A percentile compares a stretch with the other conserved stretches of the same genome.
Conservation (phyloP, 37 sponge, comb jelly and placozoan species). For the Mnemiopsis leidyi region DNA sequence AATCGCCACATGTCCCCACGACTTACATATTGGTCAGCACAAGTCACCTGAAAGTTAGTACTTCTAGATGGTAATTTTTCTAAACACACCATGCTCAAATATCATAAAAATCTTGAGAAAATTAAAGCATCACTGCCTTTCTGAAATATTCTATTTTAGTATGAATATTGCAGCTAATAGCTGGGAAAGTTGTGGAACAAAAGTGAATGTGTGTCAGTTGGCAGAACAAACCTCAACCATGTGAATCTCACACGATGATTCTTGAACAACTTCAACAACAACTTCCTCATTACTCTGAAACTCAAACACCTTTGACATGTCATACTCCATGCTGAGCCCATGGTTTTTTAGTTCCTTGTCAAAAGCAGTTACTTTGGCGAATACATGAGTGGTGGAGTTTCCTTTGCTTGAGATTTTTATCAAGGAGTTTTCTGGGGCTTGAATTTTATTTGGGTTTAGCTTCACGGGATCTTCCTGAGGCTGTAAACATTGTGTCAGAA, state of each 20-base stretch:
- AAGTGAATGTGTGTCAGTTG: not conserved
- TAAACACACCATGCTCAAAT: too few relatives aligned
- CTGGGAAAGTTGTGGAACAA: too few relatives aligned
- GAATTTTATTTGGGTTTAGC: constrained; percentile 7
- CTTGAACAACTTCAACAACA: constrained; percentile 42
- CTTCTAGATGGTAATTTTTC: too few relatives aligned
- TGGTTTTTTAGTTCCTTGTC: constrained; percentile 22
- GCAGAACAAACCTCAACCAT: not conserved
- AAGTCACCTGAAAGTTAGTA: not conserved
- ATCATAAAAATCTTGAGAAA: too few relatives aligned
- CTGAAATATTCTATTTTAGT: too few relatives aligned
- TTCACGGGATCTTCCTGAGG: constrained; percentile 8
- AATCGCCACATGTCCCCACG: constrained; percentile 63
- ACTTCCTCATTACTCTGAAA: constrained; percentile 30
- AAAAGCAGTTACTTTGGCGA: not conserved
- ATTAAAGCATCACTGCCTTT: too few relatives aligned
- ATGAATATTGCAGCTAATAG: not conserved
- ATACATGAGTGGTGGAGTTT: not conserved
- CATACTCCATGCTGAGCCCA: constrained; percentile 53
- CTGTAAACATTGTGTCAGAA: not conserved
- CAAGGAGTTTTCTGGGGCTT: not conserved
- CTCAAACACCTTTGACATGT: constrained; percentile 43
- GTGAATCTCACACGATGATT: not conserved
- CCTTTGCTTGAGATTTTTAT: constrained; percentile 20
- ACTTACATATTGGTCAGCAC: constrained; percentile 45